Evolutionary conservation across 2,888 invertebrate genomes (phyloP).

Genomic region (Harmothoe impar): DNA sequence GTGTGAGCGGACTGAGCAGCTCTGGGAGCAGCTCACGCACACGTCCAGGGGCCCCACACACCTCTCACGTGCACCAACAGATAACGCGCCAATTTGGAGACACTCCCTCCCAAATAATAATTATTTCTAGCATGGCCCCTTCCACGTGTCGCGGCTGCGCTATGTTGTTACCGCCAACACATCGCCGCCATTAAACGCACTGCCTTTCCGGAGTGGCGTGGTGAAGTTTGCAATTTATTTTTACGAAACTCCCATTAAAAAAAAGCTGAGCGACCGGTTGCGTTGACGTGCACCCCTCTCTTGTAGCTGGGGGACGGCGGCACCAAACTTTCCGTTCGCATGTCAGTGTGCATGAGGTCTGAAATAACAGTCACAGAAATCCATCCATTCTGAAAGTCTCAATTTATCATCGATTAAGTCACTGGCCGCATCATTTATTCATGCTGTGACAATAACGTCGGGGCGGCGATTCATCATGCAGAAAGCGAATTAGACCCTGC

Average conservation of each 20-base stretch:
- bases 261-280: conserved; percentile 13
- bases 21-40: conserved; percentile 14
- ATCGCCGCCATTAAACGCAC: conserved; percentile 33
- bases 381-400: conserved; percentile 55
- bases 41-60: conserved; percentile 8
- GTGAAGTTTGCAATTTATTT: conserved; percentile 48
- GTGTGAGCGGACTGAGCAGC: not conserved
- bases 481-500: conserved; percentile 49
- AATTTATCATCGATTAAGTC: conserved; percentile 57
- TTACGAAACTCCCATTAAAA: conserved; percentile 51
- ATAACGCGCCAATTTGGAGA: conserved; percentile 51
- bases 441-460: conserved; percentile 53
- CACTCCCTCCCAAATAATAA: conserved; percentile 37
- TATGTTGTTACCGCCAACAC: not conserved
- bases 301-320: not conserved
- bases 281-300: conserved; percentile 33
- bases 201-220: conserved; percentile 40
- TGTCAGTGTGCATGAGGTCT: conserved; percentile 28
- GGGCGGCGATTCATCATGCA: conserved; percentile 44
- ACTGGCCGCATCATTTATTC: conserved; percentile 34
- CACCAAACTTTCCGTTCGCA: conserved; percentile 39
- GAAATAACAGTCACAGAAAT: conserved; percentile 57
- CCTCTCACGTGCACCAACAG: not conserved
- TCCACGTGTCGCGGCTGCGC: not conserved
- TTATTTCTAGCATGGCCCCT: conserved; percentile 16